Base-by-base conservation (phyloP, 2,888 invertebrate genomes). In the Hirudinaria manillensis region DNA sequence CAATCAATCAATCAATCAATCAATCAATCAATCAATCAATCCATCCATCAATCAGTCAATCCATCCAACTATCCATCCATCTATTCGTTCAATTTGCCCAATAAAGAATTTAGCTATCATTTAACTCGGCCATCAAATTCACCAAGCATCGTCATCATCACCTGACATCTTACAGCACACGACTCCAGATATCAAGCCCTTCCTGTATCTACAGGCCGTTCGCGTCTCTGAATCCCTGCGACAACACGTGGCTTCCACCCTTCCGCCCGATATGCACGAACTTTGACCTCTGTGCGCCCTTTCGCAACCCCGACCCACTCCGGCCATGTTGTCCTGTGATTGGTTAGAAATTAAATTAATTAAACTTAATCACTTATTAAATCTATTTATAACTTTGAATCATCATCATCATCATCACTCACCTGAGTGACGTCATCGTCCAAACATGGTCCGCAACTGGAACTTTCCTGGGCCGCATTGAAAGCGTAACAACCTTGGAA, bases 251-350 rank as follows among this genome's bases (percentile, higher is more conserved):
- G 65, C 72, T 34, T 72, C 72, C 56, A 72, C 56, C 13, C 72
- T 27, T 16, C 72, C 72, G 16, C 72, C 72, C 24, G n/a, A 13
- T 27, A 72, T 72, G 72, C 72, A 72, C 56, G 72, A 72, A 29
- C 61, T 55, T 56, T 61, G 36, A 16, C 61, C 72, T 21, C 32
- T 10, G 65, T 61, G 65, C 2, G 72, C 32, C 72, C 72, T 72
- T 61, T 56, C 24, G 38, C 72, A 72, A 4, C 38, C 65, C 34
- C n/a, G 16, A 24, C 72, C 72, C 27, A 72, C 65, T 27, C 72
- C 72, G 32, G 72, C 72, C 72, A 72, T 72, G 36, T 72, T 72
- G 72, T 72, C 61, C 72, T 72, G 72, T 27, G 24, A 29, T 27
- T 34, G 61, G 27, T 61, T 6, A 10, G 10, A 3, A 61, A 67